Evolutionary conservation across 2,113 vertebrate genomes (phyloP).

Genomic region (Mesoclemmys tuberculata): DNA sequence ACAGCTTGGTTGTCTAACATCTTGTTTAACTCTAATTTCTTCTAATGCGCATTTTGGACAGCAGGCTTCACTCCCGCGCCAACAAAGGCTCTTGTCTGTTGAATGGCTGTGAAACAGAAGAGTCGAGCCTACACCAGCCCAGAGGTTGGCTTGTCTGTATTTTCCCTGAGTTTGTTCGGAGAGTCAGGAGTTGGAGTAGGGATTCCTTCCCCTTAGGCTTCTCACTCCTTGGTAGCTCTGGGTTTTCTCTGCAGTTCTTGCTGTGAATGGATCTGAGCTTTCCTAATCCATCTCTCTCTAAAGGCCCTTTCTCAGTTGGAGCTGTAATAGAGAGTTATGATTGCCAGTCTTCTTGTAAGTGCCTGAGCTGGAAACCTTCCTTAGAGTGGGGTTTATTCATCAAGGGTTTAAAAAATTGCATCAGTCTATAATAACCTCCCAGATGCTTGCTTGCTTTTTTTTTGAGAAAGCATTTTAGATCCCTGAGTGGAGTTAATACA

Average conservation of each 20-base stretch:
- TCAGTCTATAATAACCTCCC: background rate
- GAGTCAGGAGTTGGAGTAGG: background rate
- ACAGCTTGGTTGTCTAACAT: accelerated
- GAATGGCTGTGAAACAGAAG: background rate
- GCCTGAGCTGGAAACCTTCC: background rate
- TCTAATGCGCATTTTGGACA: accelerated
- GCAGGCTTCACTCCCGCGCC: accelerated
- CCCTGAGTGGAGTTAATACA: background rate
- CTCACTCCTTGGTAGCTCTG: background rate
- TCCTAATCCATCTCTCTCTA: background rate
- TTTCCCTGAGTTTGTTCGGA: background rate
- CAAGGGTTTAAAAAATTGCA: background rate
- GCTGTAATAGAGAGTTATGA: background rate
- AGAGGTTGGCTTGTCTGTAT: background rate
- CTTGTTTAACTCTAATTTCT: background rate
- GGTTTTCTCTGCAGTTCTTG: background rate
- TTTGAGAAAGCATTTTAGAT: background rate
- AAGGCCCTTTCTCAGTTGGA: background rate
- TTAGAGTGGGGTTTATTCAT: background rate
- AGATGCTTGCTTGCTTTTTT: background rate
- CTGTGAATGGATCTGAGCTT: background rate
- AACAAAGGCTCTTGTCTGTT: no score
- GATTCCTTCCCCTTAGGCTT: background rate
- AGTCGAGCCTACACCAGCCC: background rate
- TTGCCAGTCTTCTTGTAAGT: background rate